Evolutionary conservation across 2,888 invertebrate species (phyloP), one percentile per base, ranked within the genome.

Genomic region (Rapana venosa): DNA sequence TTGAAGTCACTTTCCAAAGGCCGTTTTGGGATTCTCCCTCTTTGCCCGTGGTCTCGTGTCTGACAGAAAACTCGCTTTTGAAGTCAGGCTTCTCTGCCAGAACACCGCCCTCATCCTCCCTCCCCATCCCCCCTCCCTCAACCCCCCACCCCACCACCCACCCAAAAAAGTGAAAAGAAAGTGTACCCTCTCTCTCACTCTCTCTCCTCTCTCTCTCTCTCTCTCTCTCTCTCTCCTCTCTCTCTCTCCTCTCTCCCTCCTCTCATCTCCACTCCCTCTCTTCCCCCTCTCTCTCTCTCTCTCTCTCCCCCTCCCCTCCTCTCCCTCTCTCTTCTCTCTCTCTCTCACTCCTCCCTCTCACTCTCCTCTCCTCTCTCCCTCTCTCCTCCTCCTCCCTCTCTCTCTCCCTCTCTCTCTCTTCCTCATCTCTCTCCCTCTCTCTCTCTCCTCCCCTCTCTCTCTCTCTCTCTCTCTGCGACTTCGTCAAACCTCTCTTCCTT

Each of bases 1-100:
- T 88, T 88, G 88, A 88, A 88, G 88, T 88, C 84, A 61, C 17
- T 61, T 83, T 84, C 61, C 83, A 83, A 88, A 84, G 84, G 66
- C 88, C 58, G 81, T 88, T 88, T 35, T 35, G 84, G 70, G 56
- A 88, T 77, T 77, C n/a, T n/a, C 58, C 79, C 79, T 17, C 26
- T 8, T 58, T 56, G 77, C 88, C 77, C 26, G 56, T 58, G 77
- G 88, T 8, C 30, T 66, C 66, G 30, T 66, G 86, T 86, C 86
- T 86, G 86, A 30, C 86, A 56, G 32, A 30, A 61, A 66, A 66
- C 61, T 58, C 20, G 86, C 86, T 61, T 86, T 86, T 86, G 86
- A 86, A 86, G 86, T 85, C 58, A 30, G n/a, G n/a, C 36, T 35
- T 81, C 36, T 61, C 13, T 81, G 36, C 81, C 81, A 81, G 81